Percentiles rank a stretch among this genome's conserved stretches.
These are phyloP conservation scores for Heliocidaris tuberculata DNA, from an alignment of 35 echinoderm and acorn worm genomes.

Conservation along the genomic window DNA sequence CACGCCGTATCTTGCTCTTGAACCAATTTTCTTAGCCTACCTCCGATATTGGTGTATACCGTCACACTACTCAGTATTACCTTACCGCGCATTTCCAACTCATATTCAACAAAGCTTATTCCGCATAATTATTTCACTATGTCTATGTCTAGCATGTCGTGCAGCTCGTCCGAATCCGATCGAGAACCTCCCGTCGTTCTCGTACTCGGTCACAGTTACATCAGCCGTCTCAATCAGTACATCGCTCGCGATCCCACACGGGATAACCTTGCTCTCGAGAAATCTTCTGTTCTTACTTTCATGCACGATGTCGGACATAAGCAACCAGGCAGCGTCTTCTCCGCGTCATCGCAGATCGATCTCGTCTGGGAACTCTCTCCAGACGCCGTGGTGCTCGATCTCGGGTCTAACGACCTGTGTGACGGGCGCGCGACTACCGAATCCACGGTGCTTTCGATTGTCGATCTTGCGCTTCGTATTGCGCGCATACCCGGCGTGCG, in stretches of 20 bases:
- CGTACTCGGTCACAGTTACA: conserved; percentile 37
- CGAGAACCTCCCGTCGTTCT: conserved; percentile 12
- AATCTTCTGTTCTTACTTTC: not conserved
- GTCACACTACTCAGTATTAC: no score
- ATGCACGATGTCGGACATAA: not conserved
- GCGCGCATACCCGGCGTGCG: conserved; percentile 20
- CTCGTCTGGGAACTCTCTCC: conserved; percentile 17
- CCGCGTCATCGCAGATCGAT: conserved; percentile 29
- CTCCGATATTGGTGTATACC: no score
- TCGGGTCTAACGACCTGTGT: conserved; percentile 24
- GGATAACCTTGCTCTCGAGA: not conserved
- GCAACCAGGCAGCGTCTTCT: not conserved
- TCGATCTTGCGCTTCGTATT: conserved; percentile 34
- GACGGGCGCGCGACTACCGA: conserved; percentile 9
- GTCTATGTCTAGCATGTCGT: not conserved
- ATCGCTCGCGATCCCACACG: not conserved
- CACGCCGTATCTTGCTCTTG: no score
- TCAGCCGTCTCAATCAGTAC: not conserved
- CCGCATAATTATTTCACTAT: no score
- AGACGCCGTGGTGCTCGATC: conserved; percentile 25
- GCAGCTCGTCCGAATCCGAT: not conserved
- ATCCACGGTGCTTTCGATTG: not conserved
- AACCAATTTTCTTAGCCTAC: no score
- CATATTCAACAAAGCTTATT: no score
- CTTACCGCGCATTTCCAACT: no score